Base-by-base conservation (phyloP, 1,140 invertebrate genomes). In the Rhagoletis zephyria region DNA sequence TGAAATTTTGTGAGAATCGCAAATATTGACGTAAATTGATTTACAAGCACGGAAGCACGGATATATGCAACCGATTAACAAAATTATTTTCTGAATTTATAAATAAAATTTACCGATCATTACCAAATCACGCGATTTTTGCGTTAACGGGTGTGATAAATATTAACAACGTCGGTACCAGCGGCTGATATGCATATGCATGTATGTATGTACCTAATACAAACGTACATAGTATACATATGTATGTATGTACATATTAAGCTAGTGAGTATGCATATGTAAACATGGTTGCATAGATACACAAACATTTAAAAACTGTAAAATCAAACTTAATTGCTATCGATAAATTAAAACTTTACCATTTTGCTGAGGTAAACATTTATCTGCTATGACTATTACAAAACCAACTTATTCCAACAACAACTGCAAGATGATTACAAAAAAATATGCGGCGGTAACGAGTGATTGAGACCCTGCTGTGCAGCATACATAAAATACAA, bases 91-190 rank as follows among this genome's bases (percentile, higher is more conserved):
- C 42, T 42, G 65, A 30, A 30, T 70, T 42, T 12, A 42, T 67
- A 40, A 6, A 9, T 51, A 87, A 87, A 60, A 90, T 56, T 56
- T 88, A 88, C 59, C 85, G 88, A 87, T 87, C 67, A 88, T 88
- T 88, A 87, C 85, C 48, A 85, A 87, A 87, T 65, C 70, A 89
- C 88, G 87, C 86, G 87, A 89, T 87, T 85, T 88, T 40, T 89
- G 63, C 85, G 88, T 88, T 89, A 87, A 81, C 65, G 87, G 89
- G 88, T 74, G 88, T 88, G 88, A 88, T 30, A 30, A 30, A 30
- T 87, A 30, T 61, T n/a, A 45, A 45, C 67, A 42, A 45, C 67
- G 67, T 74, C 67, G 45, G 67, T 74, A 74, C 45, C 67, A 74
- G 45, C 19, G 65, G 12, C 42, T 45, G 16, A 63, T 63, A 74